These are phyloP conservation scores for Corythoichthys intestinalis DNA, from an alignment of 2,113 vertebrate species.

Conservation along the genomic window DNA sequence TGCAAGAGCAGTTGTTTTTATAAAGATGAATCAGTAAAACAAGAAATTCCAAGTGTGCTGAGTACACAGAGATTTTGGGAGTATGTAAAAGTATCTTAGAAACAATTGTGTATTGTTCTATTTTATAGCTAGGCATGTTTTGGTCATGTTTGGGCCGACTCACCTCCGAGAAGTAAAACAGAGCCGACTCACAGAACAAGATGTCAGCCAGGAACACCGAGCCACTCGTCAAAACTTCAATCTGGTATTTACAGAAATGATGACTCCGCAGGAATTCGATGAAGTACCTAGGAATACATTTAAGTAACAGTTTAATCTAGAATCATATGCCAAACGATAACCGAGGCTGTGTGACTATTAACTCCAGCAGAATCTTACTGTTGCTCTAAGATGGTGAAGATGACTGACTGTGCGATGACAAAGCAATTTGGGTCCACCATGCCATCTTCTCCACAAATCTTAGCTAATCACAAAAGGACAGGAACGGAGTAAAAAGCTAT, in stretches of 20 bases:
- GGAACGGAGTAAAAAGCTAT: neutral
- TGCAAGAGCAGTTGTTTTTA: neutral
- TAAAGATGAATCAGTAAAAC: neutral
- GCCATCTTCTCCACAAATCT: conserved; percentile 97
- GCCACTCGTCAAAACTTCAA: conserved; percentile 98
- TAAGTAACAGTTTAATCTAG: neutral
- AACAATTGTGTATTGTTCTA: too few relatives aligned
- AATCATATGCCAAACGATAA: conserved; percentile 7
- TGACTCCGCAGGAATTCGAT: conserved; percentile 93
- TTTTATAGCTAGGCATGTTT: neutral
- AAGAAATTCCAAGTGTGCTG: neutral
- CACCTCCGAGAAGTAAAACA: conserved; percentile 99
- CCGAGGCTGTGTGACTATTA: neutral
- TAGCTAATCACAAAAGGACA: conserved; percentile 75
- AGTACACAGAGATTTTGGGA: neutral
- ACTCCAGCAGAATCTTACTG: conserved; percentile 76
- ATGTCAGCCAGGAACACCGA: conserved; percentile 98
- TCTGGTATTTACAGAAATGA: conserved; percentile 99
- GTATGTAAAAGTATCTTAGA: neutral
- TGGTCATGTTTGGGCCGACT: conserved; percentile 40
- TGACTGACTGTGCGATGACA: conserved; percentile 85
- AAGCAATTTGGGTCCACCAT: conserved; percentile 98
- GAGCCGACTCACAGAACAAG: conserved; percentile 95
- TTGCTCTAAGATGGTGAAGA: conserved; percentile 88
- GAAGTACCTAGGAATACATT: conserved; percentile 85